These are phyloP conservation scores for Drosophila neonasuta DNA, from an alignment of 2,888 invertebrate species.

Conservation along the genomic window DNA sequence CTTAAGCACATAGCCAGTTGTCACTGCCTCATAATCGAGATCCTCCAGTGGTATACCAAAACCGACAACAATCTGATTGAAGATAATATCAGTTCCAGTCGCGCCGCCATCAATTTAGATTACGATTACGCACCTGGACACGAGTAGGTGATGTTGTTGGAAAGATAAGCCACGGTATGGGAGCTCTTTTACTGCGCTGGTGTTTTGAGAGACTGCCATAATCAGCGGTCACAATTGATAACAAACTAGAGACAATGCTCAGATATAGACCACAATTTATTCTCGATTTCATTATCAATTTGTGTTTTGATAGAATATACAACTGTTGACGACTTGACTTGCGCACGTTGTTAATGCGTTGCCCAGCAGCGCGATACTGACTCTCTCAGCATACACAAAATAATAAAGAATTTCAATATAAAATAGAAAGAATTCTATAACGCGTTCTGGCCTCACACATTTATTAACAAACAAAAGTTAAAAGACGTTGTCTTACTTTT, in stretches of 20 bases:
- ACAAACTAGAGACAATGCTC: conserved; percentile 20
- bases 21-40: conserved; percentile 78
- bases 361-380: conserved; percentile 52
- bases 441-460: conserved; percentile 44
- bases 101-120: neutral
- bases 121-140: conserved; percentile 66
- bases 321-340: conserved; percentile 1
- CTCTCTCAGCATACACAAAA: conserved; percentile 12
- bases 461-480: conserved; percentile 17
- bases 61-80: conserved; percentile 77
- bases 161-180: conserved; percentile 73
- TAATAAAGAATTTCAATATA: conserved; percentile 8
- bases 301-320: neutral
- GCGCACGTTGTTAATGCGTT: conserved; percentile 54
- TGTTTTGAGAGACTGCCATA: conserved; percentile 60
- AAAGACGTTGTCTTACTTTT: conserved; percentile 6
- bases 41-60: conserved; percentile 81
- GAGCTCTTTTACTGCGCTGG: conserved; percentile 55
- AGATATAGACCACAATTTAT: conserved; percentile 31
- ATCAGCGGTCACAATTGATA: conserved; percentile 3
- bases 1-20: conserved; percentile 80
- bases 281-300: conserved; percentile 36
- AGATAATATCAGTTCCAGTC: neutral
- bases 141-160: conserved; percentile 81
- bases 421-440: neutral